A percentile compares a stretch with the other conserved stretches of the same genome.
phyloP scores from a whole-genome alignment of 2,888 invertebrate genomes.

The Leucophora obtusa region DNA sequence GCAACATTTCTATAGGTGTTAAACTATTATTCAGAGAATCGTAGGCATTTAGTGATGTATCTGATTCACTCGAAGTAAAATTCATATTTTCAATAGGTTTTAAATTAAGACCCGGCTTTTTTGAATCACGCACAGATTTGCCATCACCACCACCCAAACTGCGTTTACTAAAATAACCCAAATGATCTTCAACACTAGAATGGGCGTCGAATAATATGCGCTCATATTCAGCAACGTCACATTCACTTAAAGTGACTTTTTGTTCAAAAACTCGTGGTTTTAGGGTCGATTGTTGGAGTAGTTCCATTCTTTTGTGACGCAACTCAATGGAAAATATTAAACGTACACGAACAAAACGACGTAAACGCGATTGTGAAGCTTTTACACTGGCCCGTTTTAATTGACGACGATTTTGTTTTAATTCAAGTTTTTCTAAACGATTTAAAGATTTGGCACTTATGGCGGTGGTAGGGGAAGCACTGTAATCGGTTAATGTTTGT shows the following conservation, averaged over 20 bases:
- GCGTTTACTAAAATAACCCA: conserved; percentile 75
- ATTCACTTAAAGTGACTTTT: conserved; percentile 69
- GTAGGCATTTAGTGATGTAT: conserved; percentile 33
- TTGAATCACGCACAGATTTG: background rate
- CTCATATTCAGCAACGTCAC: conserved; percentile 73
- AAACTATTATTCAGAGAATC: conserved; percentile 28
- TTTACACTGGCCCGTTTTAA: conserved; percentile 74
- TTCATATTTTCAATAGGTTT: conserved; percentile 45
- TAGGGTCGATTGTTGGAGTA: conserved; percentile 72
- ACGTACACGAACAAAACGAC: conserved; percentile 82
- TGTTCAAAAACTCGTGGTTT: conserved; percentile 74
- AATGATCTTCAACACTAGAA: conserved; percentile 73
- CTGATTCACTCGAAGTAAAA: conserved; percentile 47
- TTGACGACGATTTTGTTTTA: conserved; percentile 74
- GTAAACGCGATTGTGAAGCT: conserved; percentile 68
- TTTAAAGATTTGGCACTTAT: conserved; percentile 68
- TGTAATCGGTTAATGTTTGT: conserved; percentile 70
- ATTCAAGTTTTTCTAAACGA: conserved; percentile 74
- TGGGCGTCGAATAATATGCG: conserved; percentile 71
- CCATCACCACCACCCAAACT: conserved; percentile 25
- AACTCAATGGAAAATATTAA: conserved; percentile 84
- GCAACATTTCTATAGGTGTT: conserved; percentile 50
- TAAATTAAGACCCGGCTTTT: conserved; percentile 29
- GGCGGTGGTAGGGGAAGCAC: conserved; percentile 40
- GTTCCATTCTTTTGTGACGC: conserved; percentile 78